Conservation (phyloP, 2,888 invertebrate species). For the Plutella xylostella region DNA sequence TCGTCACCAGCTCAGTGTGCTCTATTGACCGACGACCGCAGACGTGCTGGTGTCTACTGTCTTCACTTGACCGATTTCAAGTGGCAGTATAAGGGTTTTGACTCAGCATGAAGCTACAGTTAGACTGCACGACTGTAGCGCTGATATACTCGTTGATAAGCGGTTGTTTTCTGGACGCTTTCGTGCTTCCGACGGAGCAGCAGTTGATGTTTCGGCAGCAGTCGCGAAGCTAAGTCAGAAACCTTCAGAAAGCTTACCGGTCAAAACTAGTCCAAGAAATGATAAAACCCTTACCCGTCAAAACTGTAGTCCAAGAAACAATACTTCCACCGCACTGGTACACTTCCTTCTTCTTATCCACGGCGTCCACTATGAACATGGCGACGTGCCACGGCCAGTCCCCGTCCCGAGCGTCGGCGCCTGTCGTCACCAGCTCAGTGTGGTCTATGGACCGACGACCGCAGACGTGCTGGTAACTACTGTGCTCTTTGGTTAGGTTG, state of each 20-base stretch:
- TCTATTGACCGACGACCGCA: slow-evolving; percentile 45
- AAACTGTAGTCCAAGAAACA: slow-evolving; percentile 47
- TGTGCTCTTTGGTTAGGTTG: slow-evolving; percentile 24
- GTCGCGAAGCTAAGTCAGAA: no score
- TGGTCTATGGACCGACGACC: slow-evolving; percentile 42
- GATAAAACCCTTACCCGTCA: slow-evolving; percentile 37
- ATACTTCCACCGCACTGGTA: slow-evolving; percentile 56
- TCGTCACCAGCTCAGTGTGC: slow-evolving; percentile 42
- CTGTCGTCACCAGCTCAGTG: slow-evolving; percentile 41
- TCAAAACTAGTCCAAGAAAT: background rate
- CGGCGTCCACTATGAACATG: slow-evolving; percentile 28
- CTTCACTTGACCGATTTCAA: background rate
- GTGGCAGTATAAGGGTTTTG: no score
- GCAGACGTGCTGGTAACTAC: slow-evolving; percentile 37
- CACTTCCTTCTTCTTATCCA: slow-evolving; percentile 16
- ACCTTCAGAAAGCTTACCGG: background rate
- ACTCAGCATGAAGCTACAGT: background rate
- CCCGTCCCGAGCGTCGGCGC: slow-evolving; percentile 41
- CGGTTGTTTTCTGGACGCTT: no score
- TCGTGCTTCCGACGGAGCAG: background rate
- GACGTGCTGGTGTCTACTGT: no score
- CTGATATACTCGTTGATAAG: background rate
- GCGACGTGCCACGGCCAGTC: slow-evolving; percentile 65
- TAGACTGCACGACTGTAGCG: background rate
- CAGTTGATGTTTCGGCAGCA: no score